Base-by-base conservation (phyloP, 2,113 vertebrate genomes). In the Propithecus coquereli region DNA sequence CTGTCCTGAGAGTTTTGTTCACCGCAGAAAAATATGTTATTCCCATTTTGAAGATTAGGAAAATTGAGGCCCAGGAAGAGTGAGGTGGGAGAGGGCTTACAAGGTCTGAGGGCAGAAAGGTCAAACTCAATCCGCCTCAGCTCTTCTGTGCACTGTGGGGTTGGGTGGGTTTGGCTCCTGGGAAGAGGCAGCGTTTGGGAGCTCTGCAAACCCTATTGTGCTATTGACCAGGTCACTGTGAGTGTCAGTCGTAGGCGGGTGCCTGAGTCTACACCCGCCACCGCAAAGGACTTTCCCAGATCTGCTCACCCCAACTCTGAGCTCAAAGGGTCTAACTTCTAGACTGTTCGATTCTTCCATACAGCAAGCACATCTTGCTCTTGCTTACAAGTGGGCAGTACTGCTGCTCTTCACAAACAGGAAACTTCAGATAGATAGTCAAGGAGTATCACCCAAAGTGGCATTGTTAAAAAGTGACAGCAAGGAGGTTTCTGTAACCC, bases 31-130 rank as follows among this genome's bases (percentile, higher is more conserved):
- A 32, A 34, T 3, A 16, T 4, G 30, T 27, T 9, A 23, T 73
- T 47, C 43, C 59, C 94, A 91, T 95, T 95, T 90, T 81, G 65
- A 95, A 94, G 84, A 89, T 20, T 32, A 95, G 77, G 25, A 77
- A 66, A 68, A 45, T n/a, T 0, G 50, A 94, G 86, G 76, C 32
- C 20, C 6, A 52, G 47, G 68, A 52, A 81, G 27, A 0, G 11
- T 13, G 25, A 5, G 3, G 57, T 25, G 17, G 27, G 17, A 63
- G 6, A 68, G 7, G 5, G 32, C 50, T 85, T 45, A 25, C 74
- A 80, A 70, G 47, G 18, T 81, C 66, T 76, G 47, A 5, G 61
- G 40, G 6, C 47, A 54, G 40, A 59, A 89, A 73, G 79, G 34
- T 43, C 30, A 5, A 18, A 16, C 22, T 66, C 18, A 6, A n/a